Percentiles rank a stretch among this genome's conserved stretches.
Conservation (phyloP, 2,797 vertebrate genomes). For the Hoplostethus mediterraneus region DNA sequence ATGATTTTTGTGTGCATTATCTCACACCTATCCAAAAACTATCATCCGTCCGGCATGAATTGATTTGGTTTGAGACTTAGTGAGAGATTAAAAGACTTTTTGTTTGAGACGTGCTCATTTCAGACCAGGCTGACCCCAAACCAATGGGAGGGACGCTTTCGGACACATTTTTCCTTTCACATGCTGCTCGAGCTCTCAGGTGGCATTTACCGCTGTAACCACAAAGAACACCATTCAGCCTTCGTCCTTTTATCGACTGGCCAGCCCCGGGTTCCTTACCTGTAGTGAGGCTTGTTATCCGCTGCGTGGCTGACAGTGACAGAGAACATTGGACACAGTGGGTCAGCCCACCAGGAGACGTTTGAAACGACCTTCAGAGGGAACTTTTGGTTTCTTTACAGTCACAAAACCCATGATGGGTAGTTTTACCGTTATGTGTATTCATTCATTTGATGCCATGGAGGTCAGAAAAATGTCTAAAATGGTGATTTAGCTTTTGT, state of each 20-base stretch:
- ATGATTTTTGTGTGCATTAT: slow-evolving; percentile 7
- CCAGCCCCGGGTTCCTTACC: background rate
- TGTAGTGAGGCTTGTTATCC: slow-evolving; percentile 13
- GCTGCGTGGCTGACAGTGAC: slow-evolving; percentile 19
- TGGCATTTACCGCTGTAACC: slow-evolving; percentile 18
- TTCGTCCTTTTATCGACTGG: slow-evolving; percentile 2
- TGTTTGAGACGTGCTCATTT: no score
- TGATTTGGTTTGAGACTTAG: slow-evolving; percentile 40
- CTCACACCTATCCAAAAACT: slow-evolving; percentile 40
- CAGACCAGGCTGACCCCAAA: background rate
- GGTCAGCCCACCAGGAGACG: slow-evolving; percentile 15
- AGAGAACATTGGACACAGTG: slow-evolving; percentile 6
- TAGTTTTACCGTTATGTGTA: background rate
- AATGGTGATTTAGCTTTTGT: background rate
- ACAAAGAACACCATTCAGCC: background rate
- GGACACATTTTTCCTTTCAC: background rate
- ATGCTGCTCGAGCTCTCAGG: background rate
- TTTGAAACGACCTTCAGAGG: slow-evolving; percentile 49
- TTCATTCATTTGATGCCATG: background rate
- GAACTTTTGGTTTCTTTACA: background rate
- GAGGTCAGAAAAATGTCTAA: background rate
- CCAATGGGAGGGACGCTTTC: background rate
- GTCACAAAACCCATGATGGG: background rate
- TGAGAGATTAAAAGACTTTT: slow-evolving; percentile 4
- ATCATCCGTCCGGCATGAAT: slow-evolving; percentile 38